Percentiles rank a stretch among this genome's conserved stretches.
Evolutionary conservation across 2,113 vertebrate genomes (phyloP).

Genomic region (Lates calcarifer): DNA sequence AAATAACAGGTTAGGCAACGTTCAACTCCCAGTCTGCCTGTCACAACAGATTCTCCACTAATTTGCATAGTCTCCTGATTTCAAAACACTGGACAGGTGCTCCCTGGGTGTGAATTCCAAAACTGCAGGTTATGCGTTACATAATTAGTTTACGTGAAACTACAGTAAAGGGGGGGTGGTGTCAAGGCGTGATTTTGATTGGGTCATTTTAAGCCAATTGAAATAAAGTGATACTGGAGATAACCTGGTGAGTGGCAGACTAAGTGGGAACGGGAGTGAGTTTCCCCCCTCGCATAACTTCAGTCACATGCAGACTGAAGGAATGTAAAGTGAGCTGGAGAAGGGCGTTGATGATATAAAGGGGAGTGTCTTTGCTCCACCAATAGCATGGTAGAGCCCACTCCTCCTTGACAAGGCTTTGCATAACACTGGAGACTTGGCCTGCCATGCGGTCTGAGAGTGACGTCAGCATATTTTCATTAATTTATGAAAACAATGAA

Average conservation of each 20-base stretch:
- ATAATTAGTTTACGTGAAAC: not conserved
- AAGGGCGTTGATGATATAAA: slow-evolving; percentile 1
- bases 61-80: not conserved
- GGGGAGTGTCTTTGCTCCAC: slow-evolving; percentile 59
- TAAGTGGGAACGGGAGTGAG: slow-evolving; percentile 31
- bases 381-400: slow-evolving; percentile 54
- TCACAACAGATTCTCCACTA: not conserved
- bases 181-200: slow-evolving; percentile 40
- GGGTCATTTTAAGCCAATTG: slow-evolving; percentile 38
- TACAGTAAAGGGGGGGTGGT: not conserved
- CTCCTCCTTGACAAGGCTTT: slow-evolving; percentile 50
- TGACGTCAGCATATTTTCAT: slow-evolving; percentile 60
- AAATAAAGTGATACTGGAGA: slow-evolving; percentile 16
- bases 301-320: slow-evolving; percentile 61
- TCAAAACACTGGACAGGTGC: not conserved
- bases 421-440: slow-evolving; percentile 57
- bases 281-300: slow-evolving; percentile 2
- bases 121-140: not conserved
- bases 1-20: not conserved
- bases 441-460: slow-evolving; percentile 30
- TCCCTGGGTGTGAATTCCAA: not conserved
- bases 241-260: slow-evolving; percentile 6
- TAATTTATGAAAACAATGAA: slow-evolving; percentile 61
- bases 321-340: slow-evolving; percentile 35
- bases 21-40: not conserved